Percentiles rank a stretch among this genome's conserved stretches.
phyloP scores from a whole-genome alignment of 2,113 vertebrate genomes.

The Eupsittula cactorum region DNA sequence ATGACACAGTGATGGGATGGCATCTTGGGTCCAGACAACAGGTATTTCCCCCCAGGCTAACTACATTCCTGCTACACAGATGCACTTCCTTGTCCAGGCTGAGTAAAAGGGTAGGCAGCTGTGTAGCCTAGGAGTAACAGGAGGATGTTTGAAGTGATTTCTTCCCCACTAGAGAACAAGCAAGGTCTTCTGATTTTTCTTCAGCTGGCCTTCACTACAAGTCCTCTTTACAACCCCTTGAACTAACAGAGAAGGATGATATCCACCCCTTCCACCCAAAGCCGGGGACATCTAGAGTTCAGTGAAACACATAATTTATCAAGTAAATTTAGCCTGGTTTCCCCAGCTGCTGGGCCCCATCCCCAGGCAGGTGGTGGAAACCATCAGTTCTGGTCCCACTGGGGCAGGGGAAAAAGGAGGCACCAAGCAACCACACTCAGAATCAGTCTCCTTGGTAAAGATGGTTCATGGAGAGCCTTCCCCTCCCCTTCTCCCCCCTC shows the following conservation, averaged over 20 bases:
- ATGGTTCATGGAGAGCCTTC: not conserved
- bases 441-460: not conserved
- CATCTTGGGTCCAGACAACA: rapidly evolving
- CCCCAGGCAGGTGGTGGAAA: rapidly evolving
- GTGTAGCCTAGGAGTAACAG: rapidly evolving
- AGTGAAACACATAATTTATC: not conserved
- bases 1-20: not conserved
- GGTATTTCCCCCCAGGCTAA: not conserved
- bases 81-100: not conserved
- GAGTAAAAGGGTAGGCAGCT: not conserved
- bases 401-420: not conserved
- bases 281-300: not conserved
- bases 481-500: not conserved
- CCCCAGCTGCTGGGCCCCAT: not conserved
- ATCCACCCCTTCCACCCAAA: not conserved
- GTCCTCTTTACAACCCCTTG: not conserved
- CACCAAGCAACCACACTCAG: not conserved
- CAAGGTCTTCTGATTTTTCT: not conserved
- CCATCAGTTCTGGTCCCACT: not conserved
- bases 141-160: not conserved
- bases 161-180: not conserved
- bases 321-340: not conserved
- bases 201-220: not conserved
- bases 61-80: not conserved
- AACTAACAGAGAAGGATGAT: not conserved